Percentiles rank a stretch among this genome's conserved stretches.
phyloP scores from a whole-genome alignment of 2,797 vertebrate species.

The Spondyliosoma cantharus region DNA sequence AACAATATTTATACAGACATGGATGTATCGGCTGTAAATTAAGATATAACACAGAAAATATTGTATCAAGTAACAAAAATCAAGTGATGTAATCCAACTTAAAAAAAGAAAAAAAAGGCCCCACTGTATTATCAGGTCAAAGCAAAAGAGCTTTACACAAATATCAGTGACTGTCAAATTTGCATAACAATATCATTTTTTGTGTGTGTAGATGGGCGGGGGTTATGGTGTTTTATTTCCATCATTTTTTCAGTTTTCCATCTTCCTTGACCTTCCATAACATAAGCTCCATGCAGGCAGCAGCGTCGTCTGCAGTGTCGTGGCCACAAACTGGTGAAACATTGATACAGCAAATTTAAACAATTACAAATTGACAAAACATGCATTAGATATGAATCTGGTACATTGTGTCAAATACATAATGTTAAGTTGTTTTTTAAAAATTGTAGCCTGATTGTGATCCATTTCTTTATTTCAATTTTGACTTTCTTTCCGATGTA shows the following conservation, averaged over 20 bases:
- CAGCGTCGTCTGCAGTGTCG: constrained; percentile 83
- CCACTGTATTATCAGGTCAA: constrained; percentile 6
- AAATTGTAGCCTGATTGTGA: not conserved
- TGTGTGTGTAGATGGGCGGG: not conserved
- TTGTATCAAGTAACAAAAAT: constrained; percentile 6
- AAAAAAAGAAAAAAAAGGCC: constrained; percentile 29
- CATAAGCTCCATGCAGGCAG: constrained; percentile 87
- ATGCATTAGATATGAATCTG: not conserved
- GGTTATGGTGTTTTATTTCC: constrained; percentile 46
- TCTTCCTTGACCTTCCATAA: constrained; percentile 88
- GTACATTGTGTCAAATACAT: not conserved
- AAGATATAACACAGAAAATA: constrained; percentile 29
- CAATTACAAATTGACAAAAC: not conserved
- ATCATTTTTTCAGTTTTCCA: constrained; percentile 83
- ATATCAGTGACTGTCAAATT: constrained; percentile 5
- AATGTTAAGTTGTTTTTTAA: accelerated
- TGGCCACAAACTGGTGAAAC: constrained; percentile 74
- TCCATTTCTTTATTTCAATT: constrained; percentile 42
- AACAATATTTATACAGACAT: constrained; percentile 23
- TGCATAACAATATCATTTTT: not conserved
- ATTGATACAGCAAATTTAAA: constrained; percentile 15
- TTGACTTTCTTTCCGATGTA: not conserved
- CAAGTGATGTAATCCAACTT: constrained; percentile 26
- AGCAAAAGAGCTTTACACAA: constrained; percentile 1
- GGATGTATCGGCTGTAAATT: constrained; percentile 30